Evolutionary conservation across 2,888 invertebrate species (phyloP).

Genomic region (Cerceris rybyensis): DNA sequence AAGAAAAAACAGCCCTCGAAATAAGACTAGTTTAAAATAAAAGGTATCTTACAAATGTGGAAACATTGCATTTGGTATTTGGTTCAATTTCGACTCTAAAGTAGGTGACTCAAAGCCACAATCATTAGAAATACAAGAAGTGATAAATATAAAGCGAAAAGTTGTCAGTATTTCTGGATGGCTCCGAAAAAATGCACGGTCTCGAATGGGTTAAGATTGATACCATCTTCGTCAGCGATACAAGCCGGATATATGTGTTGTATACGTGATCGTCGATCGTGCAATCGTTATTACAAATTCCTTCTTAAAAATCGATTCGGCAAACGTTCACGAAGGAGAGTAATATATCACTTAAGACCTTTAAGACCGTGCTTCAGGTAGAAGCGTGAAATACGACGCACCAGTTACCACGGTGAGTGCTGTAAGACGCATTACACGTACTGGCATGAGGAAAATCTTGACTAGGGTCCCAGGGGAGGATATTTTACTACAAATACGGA

Average conservation of each 20-base stretch:
- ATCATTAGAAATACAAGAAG: too few relatives aligned
- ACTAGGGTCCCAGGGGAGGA: constrained; percentile 49
- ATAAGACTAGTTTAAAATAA: too few relatives aligned
- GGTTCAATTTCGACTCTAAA: too few relatives aligned
- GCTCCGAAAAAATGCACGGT: too few relatives aligned
- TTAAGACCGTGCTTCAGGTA: constrained; percentile 53
- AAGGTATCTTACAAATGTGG: too few relatives aligned
- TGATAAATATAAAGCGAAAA: too few relatives aligned
- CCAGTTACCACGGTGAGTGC: constrained; percentile 50
- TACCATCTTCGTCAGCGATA: not conserved
- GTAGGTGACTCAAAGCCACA: too few relatives aligned
- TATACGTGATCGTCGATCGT: constrained; percentile 35
- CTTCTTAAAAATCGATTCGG: constrained; percentile 43
- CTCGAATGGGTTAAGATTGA: too few relatives aligned
- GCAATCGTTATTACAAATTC: constrained; percentile 31
- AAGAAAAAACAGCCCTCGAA: too few relatives aligned
- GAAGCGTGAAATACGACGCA: constrained; percentile 57
- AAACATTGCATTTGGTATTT: too few relatives aligned
- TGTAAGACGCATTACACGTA: constrained; percentile 59
- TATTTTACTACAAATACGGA: constrained; percentile 37
- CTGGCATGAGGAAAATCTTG: constrained; percentile 57
- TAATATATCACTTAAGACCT: constrained; percentile 46
- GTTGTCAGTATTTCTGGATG: too few relatives aligned
- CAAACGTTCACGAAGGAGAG: constrained; percentile 27
- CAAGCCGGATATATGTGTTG: not conserved